Base-by-base conservation (phyloP, 2,113 vertebrate genomes). In the Psilopsiagon aurifrons region DNA sequence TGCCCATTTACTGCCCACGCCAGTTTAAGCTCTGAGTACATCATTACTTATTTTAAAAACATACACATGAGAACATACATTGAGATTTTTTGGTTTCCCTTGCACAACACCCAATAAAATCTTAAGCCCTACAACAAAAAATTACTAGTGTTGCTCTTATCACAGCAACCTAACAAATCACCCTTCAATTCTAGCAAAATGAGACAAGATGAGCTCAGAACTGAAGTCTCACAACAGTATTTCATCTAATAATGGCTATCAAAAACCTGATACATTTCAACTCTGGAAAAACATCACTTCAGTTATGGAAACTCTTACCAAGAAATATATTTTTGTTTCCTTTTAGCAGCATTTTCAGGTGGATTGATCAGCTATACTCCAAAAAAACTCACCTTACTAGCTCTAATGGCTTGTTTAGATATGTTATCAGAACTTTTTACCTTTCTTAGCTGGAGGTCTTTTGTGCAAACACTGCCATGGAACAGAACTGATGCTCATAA, bases 161-260 rank as follows among this genome's bases (percentile, higher is more conserved):
- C 79, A 63, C 66, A 91, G 74, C 77, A 91, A 66, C 62, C 83
- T 91, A 92, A 96, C 94, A 96, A 97, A 96, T 96, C 96, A 89
- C 91, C 77, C 86, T 95, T 92, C 96, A 95, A 97, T 96, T 95
- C 91, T 89, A 86, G 86, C 28, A 66, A 88, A 96, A 96, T 93
- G 92, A 86, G 94, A 94, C 93, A 95, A 89, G 95, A 97, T 95
- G 94, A 89, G 47, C 88, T 94, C 77, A 73, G 88, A 92, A 79
- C 70, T 91, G 81, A 91, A 88, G 69, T 29, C 69, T 93, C 83
- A 70, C 67, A 51, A 86, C 96, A 87, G 54, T 89, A 91, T 94
- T 94, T 96, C 88, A 97, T 90, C 77, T 90, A 95, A 93, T 92
- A 97, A 96, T 85, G 83, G 94, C 92, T 82, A 94, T 92, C 91